A percentile compares a stretch with the other conserved stretches of the same genome.
Conservation (phyloP, 2,888 invertebrate species). For the Amblyjoppa fuscipennis region DNA sequence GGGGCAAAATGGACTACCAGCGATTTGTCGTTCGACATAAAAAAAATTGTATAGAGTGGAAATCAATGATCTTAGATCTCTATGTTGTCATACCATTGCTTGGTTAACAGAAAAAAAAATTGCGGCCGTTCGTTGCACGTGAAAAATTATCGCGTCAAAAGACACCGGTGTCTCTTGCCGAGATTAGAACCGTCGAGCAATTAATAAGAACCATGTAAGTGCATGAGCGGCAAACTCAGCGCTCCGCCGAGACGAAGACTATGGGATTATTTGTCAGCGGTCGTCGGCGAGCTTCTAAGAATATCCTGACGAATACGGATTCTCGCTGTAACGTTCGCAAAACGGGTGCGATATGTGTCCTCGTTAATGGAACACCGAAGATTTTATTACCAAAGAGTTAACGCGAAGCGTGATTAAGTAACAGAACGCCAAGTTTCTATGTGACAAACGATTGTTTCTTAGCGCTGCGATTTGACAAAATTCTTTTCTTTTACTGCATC, state of each 20-base stretch:
- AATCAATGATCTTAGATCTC: constrained; percentile 39
- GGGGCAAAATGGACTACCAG: no score
- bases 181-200: constrained; percentile 69
- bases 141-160: constrained; percentile 25
- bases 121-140: constrained; percentile 44
- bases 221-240: constrained; percentile 34
- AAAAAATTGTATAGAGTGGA: constrained; percentile 32
- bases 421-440: neutral
- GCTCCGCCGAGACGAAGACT: constrained; percentile 1
- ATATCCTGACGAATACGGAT: constrained; percentile 60
- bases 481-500: no score
- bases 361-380: neutral
- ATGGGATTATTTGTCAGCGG: constrained; percentile 19
- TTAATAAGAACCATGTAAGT: constrained; percentile 69
- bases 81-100: neutral
- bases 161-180: constrained; percentile 52
- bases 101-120: constrained; percentile 18
- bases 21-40: neutral
- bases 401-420: constrained; percentile 1
- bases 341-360: constrained; percentile 19
- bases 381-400: constrained; percentile 3
- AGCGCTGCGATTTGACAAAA: no score
- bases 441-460: no score
- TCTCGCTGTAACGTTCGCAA: constrained; percentile 49
- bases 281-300: constrained; percentile 53